phyloP scores from a whole-genome alignment of 1,140 invertebrate genomes.

The Rhagoletis zephyria region DNA sequence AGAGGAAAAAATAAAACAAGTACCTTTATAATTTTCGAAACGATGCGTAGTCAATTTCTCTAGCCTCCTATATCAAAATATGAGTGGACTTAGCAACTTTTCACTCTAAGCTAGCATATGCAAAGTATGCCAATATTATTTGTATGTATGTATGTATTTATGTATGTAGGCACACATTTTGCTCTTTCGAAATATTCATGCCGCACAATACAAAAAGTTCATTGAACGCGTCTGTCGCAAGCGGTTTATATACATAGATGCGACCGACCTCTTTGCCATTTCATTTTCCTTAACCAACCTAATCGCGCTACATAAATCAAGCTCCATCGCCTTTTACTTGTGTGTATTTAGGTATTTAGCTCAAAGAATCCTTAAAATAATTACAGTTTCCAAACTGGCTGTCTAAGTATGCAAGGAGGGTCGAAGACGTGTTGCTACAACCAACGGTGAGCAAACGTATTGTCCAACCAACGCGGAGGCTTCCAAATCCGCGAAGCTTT shows the following conservation, averaged over 20 bases:
- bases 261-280: background rate
- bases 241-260: background rate
- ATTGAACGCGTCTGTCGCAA: background rate
- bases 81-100: no score
- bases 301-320: constrained; percentile 45
- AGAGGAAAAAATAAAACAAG: no score
- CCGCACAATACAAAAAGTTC: no score
- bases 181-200: background rate
- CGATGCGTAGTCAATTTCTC: no score
- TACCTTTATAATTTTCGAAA: no score
- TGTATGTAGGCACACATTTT: background rate
- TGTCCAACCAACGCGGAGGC: background rate
- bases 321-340: background rate
- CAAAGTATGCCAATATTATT: no score
- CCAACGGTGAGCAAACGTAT: background rate
- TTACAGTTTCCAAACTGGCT: constrained; percentile 49
- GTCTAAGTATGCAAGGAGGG: background rate
- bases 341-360: constrained; percentile 30
- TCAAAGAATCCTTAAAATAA: constrained; percentile 54
- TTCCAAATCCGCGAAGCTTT: background rate
- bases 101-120: no score
- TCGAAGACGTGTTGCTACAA: background rate
- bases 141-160: background rate
- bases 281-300: background rate
- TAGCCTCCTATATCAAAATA: no score